phyloP scores from a whole-genome alignment of 2,888 invertebrate genomes.

The Camponotus fellah region DNA sequence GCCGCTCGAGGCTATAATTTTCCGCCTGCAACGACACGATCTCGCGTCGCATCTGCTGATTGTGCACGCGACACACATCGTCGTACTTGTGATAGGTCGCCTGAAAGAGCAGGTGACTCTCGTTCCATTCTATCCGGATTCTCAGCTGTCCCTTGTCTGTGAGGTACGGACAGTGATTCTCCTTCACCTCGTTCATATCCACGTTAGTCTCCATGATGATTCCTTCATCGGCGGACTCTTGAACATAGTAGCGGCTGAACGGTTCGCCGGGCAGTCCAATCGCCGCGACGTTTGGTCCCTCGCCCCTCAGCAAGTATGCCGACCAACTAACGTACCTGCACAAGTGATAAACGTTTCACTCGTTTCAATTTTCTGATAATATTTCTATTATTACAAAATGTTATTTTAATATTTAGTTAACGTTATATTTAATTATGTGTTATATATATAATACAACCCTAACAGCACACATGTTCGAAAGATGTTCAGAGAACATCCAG shows the following conservation, averaged over 20 bases:
- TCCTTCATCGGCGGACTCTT: constrained; percentile 92
- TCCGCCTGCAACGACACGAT: constrained; percentile 93
- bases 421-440: background rate
- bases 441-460: background rate
- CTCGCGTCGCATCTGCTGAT: constrained; percentile 94
- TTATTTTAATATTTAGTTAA: background rate
- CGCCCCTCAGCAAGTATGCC: constrained; percentile 89
- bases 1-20: constrained; percentile 93
- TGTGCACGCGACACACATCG: constrained; percentile 92
- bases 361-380: background rate
- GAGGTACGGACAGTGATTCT: constrained; percentile 90
- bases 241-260: constrained; percentile 93
- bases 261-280: constrained; percentile 91
- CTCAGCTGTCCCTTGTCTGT: constrained; percentile 91
- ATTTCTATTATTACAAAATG: background rate
- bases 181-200: constrained; percentile 91
- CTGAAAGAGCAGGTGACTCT: constrained; percentile 93
- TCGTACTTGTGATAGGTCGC: constrained; percentile 94
- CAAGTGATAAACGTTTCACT: background rate
- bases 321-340: constrained; percentile 90
- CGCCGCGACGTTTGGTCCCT: constrained; percentile 88
- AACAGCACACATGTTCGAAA: too few species aligned
- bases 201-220: constrained; percentile 93
- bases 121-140: constrained; percentile 94
- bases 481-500: too few species aligned